Evolutionary conservation across 2,888 invertebrate genomes (phyloP), one percentile per base, ranked within the genome.

Genomic region (Hanleya hanleyi): DNA sequence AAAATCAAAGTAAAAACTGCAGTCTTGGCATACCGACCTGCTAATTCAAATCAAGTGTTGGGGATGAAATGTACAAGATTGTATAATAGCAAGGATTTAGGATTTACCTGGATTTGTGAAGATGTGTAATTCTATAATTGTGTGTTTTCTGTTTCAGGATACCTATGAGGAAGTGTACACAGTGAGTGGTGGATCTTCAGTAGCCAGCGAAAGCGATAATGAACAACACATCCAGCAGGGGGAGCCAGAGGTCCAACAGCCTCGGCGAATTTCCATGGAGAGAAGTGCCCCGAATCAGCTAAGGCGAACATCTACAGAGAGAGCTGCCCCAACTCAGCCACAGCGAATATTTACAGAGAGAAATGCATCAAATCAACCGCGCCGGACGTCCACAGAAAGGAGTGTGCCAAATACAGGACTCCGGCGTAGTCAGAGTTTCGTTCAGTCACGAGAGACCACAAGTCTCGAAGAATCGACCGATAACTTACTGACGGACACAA

Each of bases 91-190:
- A n/a, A n/a, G n/a, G n/a, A n/a, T n/a, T n/a, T n/a, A n/a, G n/a
- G n/a, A n/a, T n/a, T n/a, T n/a, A n/a, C n/a, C n/a, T n/a, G n/a
- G n/a, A n/a, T n/a, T n/a, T n/a, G n/a, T n/a, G n/a, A n/a, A n/a
- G n/a, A n/a, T n/a, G n/a, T n/a, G n/a, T n/a, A n/a, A n/a, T n/a
- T n/a, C n/a, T n/a, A n/a, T n/a, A n/a, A n/a, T n/a, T n/a, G n/a
- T n/a, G n/a, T n/a, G n/a, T n/a, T n/a, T n/a, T n/a, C n/a, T n/a
- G n/a, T n/a, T n/a, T n/a, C 9, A 57, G 57, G 57, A 57, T 4
- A 57, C 57, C 26, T 57, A 84, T 75, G 85, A 85, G 50, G 85
- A 84, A 68, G 83, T 85, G 37, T 85, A 82, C 71, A 83, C 84
- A 5, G 83, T 85, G 6, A 85, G 84, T 78, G 83, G 81, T 37